Base-by-base conservation (phyloP, 2,113 vertebrate genomes). In the Conger conger region DNA sequence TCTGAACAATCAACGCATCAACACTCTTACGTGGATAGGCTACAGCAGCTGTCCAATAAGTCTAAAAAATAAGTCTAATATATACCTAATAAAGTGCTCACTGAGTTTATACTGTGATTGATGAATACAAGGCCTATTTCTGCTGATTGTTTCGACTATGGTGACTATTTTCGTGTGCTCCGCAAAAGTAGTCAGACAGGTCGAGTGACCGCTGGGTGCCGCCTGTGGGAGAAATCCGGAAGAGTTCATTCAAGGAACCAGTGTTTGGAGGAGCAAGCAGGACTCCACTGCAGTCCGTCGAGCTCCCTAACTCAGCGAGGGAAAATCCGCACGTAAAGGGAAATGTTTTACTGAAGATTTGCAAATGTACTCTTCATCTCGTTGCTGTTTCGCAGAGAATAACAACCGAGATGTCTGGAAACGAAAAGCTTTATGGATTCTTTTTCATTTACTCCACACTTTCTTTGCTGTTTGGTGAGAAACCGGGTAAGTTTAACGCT, bases 371-470 rank as follows among this genome's bases (percentile, higher is more conserved):
- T 80, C 79, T 76, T 79, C 82, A 80, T 42, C 78, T 80, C 45
- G 35, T 84, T 76, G 63, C 86, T 82, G 76, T 83, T 85, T 76
- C 38, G 76, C 85, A 23, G 81, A 23, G 89, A 86, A 73, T 83
- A 84, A 57, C 80, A 82, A 84, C 50, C 82, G 90, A 90, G 82
- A 92, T 92, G 91, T 90, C 86, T 53, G 84, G 88, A 77, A 85
- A 85, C 81, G 50, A 27, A 11, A 42, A 83, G 42, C 81, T 91
- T 50, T 79, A 87, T 76, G 88, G 86, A 78, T 79, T 89, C 82
- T 60, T 90, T 60, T 81, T 91, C 2, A 30, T 88, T 17, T 89
- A 50, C 57, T 87, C 86, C 8, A 76, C 84, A 54, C 77, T 92
- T 81, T 88, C 73, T 84, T 85, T 87, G 36, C 30, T 83, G 37